These are phyloP conservation scores for Drosophila sp. DNA, from an alignment of 1,140 invertebrate genomes.

Conservation along the genomic window DNA sequence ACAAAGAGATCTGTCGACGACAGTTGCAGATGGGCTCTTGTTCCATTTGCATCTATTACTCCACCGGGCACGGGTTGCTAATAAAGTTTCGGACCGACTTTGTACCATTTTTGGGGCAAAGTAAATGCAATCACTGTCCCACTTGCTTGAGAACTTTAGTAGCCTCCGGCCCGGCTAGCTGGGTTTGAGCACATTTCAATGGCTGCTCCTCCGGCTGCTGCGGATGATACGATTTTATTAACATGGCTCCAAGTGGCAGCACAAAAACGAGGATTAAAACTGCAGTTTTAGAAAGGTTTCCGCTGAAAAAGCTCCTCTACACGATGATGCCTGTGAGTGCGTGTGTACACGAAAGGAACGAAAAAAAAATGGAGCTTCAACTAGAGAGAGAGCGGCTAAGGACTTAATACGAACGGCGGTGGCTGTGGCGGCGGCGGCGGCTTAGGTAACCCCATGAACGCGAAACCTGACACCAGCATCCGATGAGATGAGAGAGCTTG, in stretches of 20 bases:
- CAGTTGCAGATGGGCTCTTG: not conserved
- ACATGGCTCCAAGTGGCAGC: conserved; percentile 1
- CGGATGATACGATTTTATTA: conserved; percentile 4
- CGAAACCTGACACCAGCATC: conserved; percentile 9
- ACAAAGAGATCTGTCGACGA: not conserved
- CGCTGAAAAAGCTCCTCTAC: not conserved
- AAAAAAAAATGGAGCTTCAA: not conserved
- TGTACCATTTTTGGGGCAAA: not conserved
- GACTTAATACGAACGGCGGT: conserved; percentile 1
- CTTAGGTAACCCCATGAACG: conserved; percentile 4
- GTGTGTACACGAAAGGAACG: not conserved
- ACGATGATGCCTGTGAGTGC: not conserved
- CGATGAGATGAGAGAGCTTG: not conserved
- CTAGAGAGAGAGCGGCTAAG: not conserved
- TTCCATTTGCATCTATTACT: not conserved
- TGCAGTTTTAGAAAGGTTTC: not conserved
- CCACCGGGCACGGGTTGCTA: not conserved
- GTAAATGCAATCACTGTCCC: not conserved
- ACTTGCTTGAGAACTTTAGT: conserved; percentile 2
- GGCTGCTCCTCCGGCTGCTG: not conserved
- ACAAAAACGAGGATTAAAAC: conserved; percentile 4
- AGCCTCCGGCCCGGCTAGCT: not conserved
- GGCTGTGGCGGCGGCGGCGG: not conserved
- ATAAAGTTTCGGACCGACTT: not conserved
- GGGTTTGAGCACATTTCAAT: conserved; percentile 1